Evolutionary conservation across 2,113 vertebrate genomes (phyloP), one percentile per base, ranked within the genome.

Genomic region (Vimba vimba): DNA sequence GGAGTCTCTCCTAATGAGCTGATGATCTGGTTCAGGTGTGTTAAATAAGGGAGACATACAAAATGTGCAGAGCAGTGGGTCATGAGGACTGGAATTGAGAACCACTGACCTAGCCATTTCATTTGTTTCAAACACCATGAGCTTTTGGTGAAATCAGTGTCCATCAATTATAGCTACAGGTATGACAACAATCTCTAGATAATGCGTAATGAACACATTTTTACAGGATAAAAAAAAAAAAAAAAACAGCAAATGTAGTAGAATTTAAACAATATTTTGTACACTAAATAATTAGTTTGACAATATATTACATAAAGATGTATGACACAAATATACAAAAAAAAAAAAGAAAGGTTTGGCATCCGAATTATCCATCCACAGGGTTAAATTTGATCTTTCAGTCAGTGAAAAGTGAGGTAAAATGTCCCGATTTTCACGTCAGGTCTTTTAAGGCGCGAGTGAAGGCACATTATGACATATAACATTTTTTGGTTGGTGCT

Each of bases 261-360:
- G 47, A 79, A 68, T 59, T 69, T 71, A 50, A 74, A 74, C 17
- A 73, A 74, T 86, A 71, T 59, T 77, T 79, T 45, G 60, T 52
- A 71, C 81, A 87, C n/a, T 23, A 75, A 87, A 87, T 66, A 68
- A 75, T 75, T 66, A 17, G 30, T 36, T 82, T 69, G 71, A 78
- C 25, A 82, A 82, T 82, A 87, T 75, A 85, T 76, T 87, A 87
- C 78, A 85, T 47, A 68, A 81, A 30, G 43, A 74, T 33, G 45
- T 68, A 76, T 82, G 17, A 87, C 74, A 84, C 30, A 87, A 11
- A 79, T 69, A 74, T 43, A 82, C 57, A 64, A 10, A 60, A 76
- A 36, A 74, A 87, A 82, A 27, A 27, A 27, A 27, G 27, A 15
- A 64, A 87, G 27, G 45, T 43, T 76, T 62, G 82, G 30, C 77